Evolutionary conservation across 1,140 invertebrate genomes (phyloP), one percentile per base, ranked within the genome.

Genomic region (Bombus breviceps): DNA sequence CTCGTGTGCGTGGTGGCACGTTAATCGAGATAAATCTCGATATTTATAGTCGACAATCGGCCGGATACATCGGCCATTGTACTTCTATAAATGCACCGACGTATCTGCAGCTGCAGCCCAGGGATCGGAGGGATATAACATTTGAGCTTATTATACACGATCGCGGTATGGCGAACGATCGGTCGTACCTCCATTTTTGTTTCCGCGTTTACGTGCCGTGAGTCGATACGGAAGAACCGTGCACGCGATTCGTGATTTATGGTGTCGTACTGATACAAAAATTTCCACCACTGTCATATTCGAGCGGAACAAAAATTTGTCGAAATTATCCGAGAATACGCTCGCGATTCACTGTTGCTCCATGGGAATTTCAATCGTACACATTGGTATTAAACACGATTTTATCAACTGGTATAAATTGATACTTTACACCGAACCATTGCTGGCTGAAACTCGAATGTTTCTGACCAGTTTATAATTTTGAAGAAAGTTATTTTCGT

Each of bases 1-100:
- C 43, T 22, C 39, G 47, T 37, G 73, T 72, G 88, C 72, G 83
- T 77, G 86, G 78, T 68, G 32, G 87, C 85, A 88, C 82, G 88
- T 90, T 92, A 89, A 91, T 92, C 88, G 76, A 87, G 89, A 91
- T 91, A 91, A 91, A 92, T 91, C 90, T 87, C 83, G 88, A 92
- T 92, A 89, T 92, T 91, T 91, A 91, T 90, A 90, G 87, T 71
- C 88, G 78, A 81, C 79, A 79, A 89, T 92, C 85, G 83, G 64
- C 83, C 88, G 90, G 85, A 91, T 91, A 88, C 69, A 74, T 86
- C 75, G 76, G 68, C 57, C 69, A 89, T 89, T 89, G 83, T 88
- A 83, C 83, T 91, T 86, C 80, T 85, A 85, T 84, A 86, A 87
- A 91, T 85, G 87, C 89, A 73, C 39, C 68, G 47, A 83, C 73